Evolutionary conservation across 2,113 vertebrate genomes (phyloP).

Genomic region (Triplophysa rosa): DNA sequence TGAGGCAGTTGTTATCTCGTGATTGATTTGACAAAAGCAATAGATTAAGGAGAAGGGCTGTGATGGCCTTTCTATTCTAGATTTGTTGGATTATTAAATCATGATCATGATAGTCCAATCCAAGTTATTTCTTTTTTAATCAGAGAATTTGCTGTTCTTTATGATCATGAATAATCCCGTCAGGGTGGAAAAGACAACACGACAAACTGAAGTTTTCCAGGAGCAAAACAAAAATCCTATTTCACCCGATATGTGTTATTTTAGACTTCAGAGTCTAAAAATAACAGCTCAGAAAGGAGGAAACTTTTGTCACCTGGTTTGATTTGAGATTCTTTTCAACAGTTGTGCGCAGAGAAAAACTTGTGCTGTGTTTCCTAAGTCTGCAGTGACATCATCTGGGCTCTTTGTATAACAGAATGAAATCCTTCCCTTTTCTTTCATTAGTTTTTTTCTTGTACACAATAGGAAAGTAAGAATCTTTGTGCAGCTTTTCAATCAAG

Average conservation of each 20-base stretch:
- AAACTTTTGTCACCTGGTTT: background rate
- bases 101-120: no score
- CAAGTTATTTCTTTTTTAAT: no score
- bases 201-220: no score
- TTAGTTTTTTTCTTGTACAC: background rate
- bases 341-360: background rate
- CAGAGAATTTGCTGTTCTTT: no score
- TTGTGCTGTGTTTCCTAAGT: background rate
- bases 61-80: background rate
- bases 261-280: background rate
- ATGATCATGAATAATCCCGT: no score
- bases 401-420: slow-evolving; percentile 7
- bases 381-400: slow-evolving; percentile 47
- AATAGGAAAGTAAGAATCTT: no score
- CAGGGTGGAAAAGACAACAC: no score
- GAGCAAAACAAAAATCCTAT: background rate
- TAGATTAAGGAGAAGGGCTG: background rate
- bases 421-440: background rate
- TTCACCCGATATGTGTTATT: background rate
- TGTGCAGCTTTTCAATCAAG: no score
- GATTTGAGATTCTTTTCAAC: background rate
- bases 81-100: no score
- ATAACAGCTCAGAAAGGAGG: background rate
- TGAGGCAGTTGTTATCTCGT: background rate
- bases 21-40: background rate